phyloP scores from a whole-genome alignment of 2,113 vertebrate genomes.

The Gorsachius goisagi region DNA sequence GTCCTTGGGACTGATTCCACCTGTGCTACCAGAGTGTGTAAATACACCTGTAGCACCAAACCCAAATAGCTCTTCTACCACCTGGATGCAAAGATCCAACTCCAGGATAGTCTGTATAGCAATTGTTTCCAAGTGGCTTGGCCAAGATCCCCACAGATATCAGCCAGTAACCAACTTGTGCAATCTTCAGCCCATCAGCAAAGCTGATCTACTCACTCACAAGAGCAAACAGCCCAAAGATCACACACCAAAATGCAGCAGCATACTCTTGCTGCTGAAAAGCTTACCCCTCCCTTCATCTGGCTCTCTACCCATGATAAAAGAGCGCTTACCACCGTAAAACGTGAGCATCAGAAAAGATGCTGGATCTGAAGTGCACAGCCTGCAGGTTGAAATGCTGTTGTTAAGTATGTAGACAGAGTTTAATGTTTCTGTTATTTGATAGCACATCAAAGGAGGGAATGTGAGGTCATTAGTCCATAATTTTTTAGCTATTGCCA shows the following conservation, averaged over 20 bases:
- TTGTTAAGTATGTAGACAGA: background rate
- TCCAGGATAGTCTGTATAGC: background rate
- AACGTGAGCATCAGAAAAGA: background rate
- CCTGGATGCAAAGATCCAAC: background rate
- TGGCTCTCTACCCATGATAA: background rate
- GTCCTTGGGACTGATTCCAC: background rate
- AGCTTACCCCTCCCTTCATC: background rate
- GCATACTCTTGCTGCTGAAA: background rate
- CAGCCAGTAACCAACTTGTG: background rate
- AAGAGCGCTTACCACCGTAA: background rate
- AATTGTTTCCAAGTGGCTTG: background rate
- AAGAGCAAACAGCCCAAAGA: background rate
- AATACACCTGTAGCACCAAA: background rate
- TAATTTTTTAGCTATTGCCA: background rate
- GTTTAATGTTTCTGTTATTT: background rate
- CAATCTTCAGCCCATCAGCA: background rate
- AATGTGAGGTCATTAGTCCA: background rate
- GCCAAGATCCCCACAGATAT: background rate
- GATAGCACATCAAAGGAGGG: background rate
- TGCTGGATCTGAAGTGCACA: background rate
- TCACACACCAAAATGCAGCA: fast-evolving
- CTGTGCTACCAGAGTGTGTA: background rate
- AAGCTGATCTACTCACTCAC: background rate
- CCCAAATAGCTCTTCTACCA: background rate
- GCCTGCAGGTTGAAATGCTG: background rate